A percentile compares a stretch with the other conserved stretches of the same genome.
Conservation (phyloP, 2,113 vertebrate species). For the Murina feae region DNA sequence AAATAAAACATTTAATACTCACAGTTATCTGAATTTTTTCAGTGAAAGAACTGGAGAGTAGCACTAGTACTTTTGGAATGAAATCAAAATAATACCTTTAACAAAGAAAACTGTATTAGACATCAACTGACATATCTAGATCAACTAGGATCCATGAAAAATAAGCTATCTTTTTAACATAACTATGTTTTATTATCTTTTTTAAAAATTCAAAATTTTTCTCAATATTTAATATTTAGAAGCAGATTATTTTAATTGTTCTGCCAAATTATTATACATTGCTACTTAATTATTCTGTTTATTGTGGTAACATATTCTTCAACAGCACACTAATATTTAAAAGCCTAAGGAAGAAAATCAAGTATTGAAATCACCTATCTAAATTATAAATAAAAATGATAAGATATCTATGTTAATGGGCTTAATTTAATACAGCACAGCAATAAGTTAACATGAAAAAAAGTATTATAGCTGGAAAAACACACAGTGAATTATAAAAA, state of each 20-base stretch:
- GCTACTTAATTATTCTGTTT: background rate
- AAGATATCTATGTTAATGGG: background rate
- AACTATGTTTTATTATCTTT: background rate
- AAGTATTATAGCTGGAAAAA: background rate
- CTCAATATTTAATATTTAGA: background rate
- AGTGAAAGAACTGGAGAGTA: background rate
- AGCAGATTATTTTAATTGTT: background rate
- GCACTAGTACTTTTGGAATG: background rate
- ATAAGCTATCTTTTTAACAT: background rate
- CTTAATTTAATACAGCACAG: background rate
- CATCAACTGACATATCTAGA: background rate
- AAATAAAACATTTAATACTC: background rate
- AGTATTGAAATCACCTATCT: background rate
- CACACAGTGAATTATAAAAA: background rate
- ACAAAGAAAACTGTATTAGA: background rate
- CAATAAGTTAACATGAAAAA: background rate
- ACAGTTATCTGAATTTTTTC: background rate
- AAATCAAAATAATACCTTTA: background rate
- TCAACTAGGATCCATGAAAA: background rate
- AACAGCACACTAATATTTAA: background rate
- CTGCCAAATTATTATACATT: background rate
- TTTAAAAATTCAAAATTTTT: background rate
- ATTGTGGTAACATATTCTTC: background rate
- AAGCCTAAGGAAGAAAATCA: background rate
- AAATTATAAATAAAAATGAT: background rate